phyloP scores from a whole-genome alignment of 2,888 invertebrate genomes.

The Tolmerus cingulatus region DNA sequence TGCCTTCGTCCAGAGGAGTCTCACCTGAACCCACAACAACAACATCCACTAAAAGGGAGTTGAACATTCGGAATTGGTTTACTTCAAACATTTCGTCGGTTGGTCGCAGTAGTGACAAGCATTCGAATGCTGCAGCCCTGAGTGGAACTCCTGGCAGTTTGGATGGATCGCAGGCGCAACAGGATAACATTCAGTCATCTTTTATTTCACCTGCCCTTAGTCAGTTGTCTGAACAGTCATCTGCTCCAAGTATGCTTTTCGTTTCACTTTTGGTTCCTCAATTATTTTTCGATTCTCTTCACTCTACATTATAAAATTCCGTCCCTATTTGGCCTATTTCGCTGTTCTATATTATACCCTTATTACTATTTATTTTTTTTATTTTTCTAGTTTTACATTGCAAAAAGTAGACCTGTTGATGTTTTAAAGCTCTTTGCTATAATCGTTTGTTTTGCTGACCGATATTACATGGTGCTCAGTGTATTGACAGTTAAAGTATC shows the following conservation, averaged over 20 bases:
- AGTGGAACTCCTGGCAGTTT: conserved; percentile 56
- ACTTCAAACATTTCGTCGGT: conserved; percentile 54
- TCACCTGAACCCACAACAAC: conserved; percentile 50
- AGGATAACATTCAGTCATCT: conserved; percentile 61
- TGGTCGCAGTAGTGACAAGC: conserved; percentile 50
- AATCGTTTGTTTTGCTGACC: background rate
- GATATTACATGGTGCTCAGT: background rate
- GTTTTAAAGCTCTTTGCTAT: background rate
- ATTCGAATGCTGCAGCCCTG: conserved; percentile 49
- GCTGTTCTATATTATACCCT: background rate
- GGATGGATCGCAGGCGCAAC: conserved; percentile 51
- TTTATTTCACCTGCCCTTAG: conserved; percentile 58
- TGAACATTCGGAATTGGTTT: conserved; percentile 58
- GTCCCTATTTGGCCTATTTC: background rate
- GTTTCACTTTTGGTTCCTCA: conserved; percentile 47
- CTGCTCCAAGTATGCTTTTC: conserved; percentile 51
- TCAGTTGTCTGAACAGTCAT: conserved; percentile 54
- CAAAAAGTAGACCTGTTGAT: conserved; percentile 24
- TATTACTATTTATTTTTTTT: background rate
- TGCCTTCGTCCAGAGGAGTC: conserved; percentile 45
- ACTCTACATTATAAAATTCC: background rate
- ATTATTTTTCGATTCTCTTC: background rate
- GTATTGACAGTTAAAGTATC: background rate
- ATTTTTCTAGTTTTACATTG: background rate
- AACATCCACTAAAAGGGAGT: conserved; percentile 52